These are phyloP conservation scores for Copsychus sechellarum DNA, from an alignment of 2,113 vertebrate species.

Conservation along the genomic window DNA sequence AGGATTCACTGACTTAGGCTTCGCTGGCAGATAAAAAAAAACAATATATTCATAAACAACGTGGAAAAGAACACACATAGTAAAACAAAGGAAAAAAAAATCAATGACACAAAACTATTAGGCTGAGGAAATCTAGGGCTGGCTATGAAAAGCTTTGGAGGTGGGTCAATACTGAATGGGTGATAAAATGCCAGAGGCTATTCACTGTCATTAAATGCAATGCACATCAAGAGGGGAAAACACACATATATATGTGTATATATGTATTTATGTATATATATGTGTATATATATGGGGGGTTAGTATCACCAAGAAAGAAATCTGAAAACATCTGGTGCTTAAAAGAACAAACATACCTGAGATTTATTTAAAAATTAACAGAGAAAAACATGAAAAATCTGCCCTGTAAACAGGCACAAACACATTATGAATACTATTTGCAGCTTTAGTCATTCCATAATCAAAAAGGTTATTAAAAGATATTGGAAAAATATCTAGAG, in stretches of 20 bases:
- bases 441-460: background rate
- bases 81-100: background rate
- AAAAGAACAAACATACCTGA: background rate
- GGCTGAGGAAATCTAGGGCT: background rate
- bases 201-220: background rate
- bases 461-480: background rate
- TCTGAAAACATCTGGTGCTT: background rate
- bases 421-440: background rate
- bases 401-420: background rate
- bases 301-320: background rate
- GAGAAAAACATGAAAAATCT: background rate
- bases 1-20: background rate
- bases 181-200: conserved; percentile 28
- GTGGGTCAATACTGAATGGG: background rate
- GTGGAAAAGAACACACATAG: background rate
- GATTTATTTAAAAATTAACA: background rate
- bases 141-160: background rate
- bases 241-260: background rate
- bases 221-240: background rate
- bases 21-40: background rate
- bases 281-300: background rate
- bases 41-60: background rate
- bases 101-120: background rate
- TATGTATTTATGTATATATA: too few relatives aligned
- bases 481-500: background rate